Base-by-base conservation (phyloP, 2,797 vertebrate genomes). In the Bovichtus diacanthus region DNA sequence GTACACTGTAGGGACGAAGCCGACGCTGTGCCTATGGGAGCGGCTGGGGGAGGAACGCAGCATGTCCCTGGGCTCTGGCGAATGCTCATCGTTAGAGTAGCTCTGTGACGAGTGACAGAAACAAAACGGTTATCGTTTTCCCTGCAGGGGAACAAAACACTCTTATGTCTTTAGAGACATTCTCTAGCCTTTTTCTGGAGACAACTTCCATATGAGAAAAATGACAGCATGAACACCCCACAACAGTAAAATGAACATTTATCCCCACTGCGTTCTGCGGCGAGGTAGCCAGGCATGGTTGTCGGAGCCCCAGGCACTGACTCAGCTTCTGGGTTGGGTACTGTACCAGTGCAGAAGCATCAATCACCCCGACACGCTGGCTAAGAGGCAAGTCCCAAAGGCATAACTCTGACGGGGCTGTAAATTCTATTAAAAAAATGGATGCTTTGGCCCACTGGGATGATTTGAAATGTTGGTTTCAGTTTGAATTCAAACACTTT, bases 1-100 rank as follows among this genome's bases (percentile, higher is more conserved):
- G 71, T 96, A 97, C 31, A 96, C 85, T 0, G 95, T 89, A 67
- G 96, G 91, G 74, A 95, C 93, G 56, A 97, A 97, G 68, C 96
- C 95, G n/a, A 96, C 95, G 0, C 96, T 97, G 90, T 98, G 97
- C 76, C 97, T 91, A 21, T 95, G 94, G 18, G 96, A 94, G 59
- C 96, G 96, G 82, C 95, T 97, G 1, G 97, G 97, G 15, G 97
- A 97, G 82, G 97, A 98, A 0, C 94, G 94, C 38, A 96, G 91
- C 95, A 97, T 95, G 64, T 98, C 97, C 80, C 96, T 95, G 16
- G 95, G 93, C 74, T 99, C 97, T 5, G 96, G 92, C 60, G 96
- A 96, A 70, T 93, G 92, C 46, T 97, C 97, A 38, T 98, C 97
- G 3, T 95, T 95, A 70, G 95, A 88, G 67, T 95, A 96, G 84